phyloP scores from a whole-genome alignment of 2,888 invertebrate species.

The Cryptocephalus primarius region DNA sequence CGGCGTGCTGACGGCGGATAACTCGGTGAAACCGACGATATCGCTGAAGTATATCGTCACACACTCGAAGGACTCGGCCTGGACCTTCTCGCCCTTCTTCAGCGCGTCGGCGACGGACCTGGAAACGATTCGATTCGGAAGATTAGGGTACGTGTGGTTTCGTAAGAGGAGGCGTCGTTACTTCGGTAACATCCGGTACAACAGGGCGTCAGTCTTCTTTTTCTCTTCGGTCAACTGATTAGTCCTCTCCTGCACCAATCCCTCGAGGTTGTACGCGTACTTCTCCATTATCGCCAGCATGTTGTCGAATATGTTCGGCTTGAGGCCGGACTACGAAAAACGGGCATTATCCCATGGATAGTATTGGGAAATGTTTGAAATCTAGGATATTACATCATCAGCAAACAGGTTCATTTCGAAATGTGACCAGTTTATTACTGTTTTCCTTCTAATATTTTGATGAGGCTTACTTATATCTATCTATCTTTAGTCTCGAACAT shows the following conservation, averaged over 20 bases:
- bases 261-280: slow-evolving; percentile 77
- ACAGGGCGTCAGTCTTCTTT: slow-evolving; percentile 69
- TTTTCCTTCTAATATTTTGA: too few relatives aligned
- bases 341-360: background rate
- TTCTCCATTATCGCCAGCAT: slow-evolving; percentile 88
- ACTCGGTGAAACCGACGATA: slow-evolving; percentile 71
- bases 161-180: slow-evolving; percentile 23
- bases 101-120: slow-evolving; percentile 73
- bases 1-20: slow-evolving; percentile 70
- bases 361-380: background rate
- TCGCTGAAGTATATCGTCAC: slow-evolving; percentile 81
- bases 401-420: too few relatives aligned
- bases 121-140: too few relatives aligned
- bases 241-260: slow-evolving; percentile 72
- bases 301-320: slow-evolving; percentile 79
- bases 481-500: too few relatives aligned
- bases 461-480: too few relatives aligned
- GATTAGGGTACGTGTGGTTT: too few relatives aligned
- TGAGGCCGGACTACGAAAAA: slow-evolving; percentile 46
- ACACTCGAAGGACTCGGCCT: slow-evolving; percentile 70
- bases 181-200: slow-evolving; percentile 81
- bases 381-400: background rate
- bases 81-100: slow-evolving; percentile 66
- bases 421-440: too few relatives aligned
- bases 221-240: slow-evolving; percentile 73